Evolutionary conservation across 1,140 invertebrate genomes (phyloP).

Genomic region (Heliconius hermathena): DNA sequence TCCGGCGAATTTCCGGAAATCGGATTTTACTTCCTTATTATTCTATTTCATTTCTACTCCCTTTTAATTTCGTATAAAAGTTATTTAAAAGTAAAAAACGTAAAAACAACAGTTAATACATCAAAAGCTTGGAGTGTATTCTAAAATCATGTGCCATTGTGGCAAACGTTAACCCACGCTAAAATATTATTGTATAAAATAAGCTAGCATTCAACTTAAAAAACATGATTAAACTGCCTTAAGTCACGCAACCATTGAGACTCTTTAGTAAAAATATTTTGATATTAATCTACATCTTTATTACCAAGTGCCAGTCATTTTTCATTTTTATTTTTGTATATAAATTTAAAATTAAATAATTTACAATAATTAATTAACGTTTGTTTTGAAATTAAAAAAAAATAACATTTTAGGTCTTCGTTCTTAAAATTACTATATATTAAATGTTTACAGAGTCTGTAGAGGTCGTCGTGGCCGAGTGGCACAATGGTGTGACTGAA

Average conservation of each 20-base stretch:
- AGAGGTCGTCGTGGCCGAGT: no score
- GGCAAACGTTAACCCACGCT: slow-evolving; percentile 21
- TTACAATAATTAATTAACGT: not conserved
- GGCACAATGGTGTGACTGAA: no score
- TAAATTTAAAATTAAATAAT: not conserved
- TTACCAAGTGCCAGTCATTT: slow-evolving; percentile 6
- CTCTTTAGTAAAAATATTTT: slow-evolving; percentile 30
- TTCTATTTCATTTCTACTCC: no score
- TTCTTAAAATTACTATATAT: not conserved
- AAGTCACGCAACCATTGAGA: slow-evolving; percentile 29
- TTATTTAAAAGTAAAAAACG: no score
- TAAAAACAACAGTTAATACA: not conserved
- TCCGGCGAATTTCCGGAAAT: no score
- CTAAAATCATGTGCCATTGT: not conserved
- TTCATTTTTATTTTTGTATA: not conserved
- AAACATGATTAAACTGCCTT: slow-evolving; percentile 38
- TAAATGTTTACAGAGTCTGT: no score
- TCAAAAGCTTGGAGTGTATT: slow-evolving; percentile 1
- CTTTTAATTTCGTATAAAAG: no score
- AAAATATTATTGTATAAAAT: slow-evolving; percentile 37
- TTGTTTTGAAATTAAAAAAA: not conserved
- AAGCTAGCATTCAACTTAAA: slow-evolving; percentile 35
- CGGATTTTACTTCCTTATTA: no score
- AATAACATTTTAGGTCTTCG: not conserved
- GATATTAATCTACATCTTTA: slow-evolving; percentile 40